Evolutionary conservation across 2,888 invertebrate species (phyloP), one percentile per base, ranked within the genome.

Genomic region (Callinectes sapidus): DNA sequence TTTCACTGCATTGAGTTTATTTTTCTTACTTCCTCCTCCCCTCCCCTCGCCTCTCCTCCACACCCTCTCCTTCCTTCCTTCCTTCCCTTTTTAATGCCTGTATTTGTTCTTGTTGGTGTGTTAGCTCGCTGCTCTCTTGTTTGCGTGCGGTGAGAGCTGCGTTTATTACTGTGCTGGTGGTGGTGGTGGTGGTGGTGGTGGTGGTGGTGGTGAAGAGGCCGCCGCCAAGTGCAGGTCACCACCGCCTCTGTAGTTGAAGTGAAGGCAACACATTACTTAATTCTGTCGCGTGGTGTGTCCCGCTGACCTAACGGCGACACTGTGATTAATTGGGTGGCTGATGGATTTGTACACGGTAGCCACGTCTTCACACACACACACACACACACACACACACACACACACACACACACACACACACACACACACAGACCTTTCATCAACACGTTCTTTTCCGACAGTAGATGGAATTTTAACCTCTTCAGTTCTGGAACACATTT

Each of bases 1-100:
- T 89, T 89, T 42, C 89, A 42, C 77, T 54, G 66, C 89, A 89
- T 89, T 71, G 89, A 81, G 81, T 81, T 81, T 81, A 35, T 81
- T 81, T 81, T 81, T 35, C 35, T 81, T 81, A 14, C n/a, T 14
- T 81, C 23, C 23, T 61, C 39, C 39, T 3, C 39, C 39, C 39
- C 23, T 61, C 23, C 23, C 48, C 48, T 10, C n/a, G n/a, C n/a
- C n/a, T n/a, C n/a, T n/a, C n/a, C n/a, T 48, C 48, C 61, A 61
- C 61, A 16, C 18, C 23, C 61, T 23, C 61, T 61, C 61, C 61
- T 61, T 61, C 61, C 61, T 61, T 61, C 23, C 61, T 23, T 23
- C 61, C 13, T 35, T 81, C 28, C 61, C 18, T 35, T 81, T 81
- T 35, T 81, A 35, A 35, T 81, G 32, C 35, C 81, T 81, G 32